These are phyloP conservation scores for Ciona savignyi DNA, from an alignment of 23 tunicate species.

Conservation along the genomic window DNA sequence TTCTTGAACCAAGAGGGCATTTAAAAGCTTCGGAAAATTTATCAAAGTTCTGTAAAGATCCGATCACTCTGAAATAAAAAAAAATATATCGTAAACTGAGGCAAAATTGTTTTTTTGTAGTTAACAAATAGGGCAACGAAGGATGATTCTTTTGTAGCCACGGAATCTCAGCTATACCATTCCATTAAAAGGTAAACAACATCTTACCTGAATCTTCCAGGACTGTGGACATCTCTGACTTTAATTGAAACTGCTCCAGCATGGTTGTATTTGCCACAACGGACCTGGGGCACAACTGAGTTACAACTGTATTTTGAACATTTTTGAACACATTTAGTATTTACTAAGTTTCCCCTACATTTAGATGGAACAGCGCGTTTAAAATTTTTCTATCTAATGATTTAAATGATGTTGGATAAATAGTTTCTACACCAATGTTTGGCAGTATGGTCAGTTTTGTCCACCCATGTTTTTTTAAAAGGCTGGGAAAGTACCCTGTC, in stretches of 20 bases:
- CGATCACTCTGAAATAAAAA: slow-evolving; percentile 57
- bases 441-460: no score
- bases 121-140: not conserved
- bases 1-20: slow-evolving; percentile 71
- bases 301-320: no score
- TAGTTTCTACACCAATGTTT: no score
- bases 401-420: no score
- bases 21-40: slow-evolving; percentile 81
- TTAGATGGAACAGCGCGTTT: no score
- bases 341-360: no score
- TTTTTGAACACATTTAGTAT: no score
- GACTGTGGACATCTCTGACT: slow-evolving; percentile 44
- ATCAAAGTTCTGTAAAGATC: slow-evolving; percentile 84
- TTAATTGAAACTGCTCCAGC: slow-evolving; percentile 22
- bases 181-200: no score
- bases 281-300: slow-evolving; percentile 39
- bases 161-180: no score
- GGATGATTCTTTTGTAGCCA: not conserved
- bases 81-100: not conserved
- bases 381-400: no score
- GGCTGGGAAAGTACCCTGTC: no score
- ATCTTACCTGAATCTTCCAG: slow-evolving; percentile 79
- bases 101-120: not conserved
- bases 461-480: no score
- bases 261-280: slow-evolving; percentile 53